Conservation (phyloP, 2,113 vertebrate genomes). For the Solenodon paradoxus region DNA sequence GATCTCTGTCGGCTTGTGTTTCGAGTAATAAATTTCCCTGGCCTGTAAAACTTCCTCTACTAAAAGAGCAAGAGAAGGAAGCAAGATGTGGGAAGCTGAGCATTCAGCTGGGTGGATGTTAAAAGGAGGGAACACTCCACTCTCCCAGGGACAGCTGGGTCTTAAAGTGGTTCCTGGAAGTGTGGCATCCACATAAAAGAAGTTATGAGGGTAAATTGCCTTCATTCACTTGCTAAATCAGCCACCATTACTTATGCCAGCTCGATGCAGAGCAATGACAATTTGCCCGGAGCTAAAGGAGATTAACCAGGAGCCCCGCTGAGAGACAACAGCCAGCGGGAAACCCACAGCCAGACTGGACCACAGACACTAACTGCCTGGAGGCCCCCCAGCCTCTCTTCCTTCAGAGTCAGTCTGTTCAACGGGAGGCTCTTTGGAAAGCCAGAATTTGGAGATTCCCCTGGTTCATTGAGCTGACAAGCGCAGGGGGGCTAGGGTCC, state of each 20-base stretch:
- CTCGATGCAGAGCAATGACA: not conserved
- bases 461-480: too few species aligned
- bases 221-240: not conserved
- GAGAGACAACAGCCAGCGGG: too few species aligned
- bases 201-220: not conserved
- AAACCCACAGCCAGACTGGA: too few species aligned
- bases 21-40: slow-evolving; percentile 12
- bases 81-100: not conserved
- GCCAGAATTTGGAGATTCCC: too few species aligned
- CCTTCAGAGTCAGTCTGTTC: too few species aligned
- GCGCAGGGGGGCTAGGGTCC: too few species aligned
- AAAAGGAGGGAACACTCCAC: not conserved
- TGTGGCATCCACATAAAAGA: not conserved
- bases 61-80: slow-evolving; percentile 4
- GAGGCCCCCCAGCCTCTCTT: too few species aligned
- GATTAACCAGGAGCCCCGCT: not conserved
- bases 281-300: too few species aligned
- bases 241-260: not conserved
- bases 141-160: not conserved
- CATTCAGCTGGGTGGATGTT: not conserved
- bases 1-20: slow-evolving; percentile 29
- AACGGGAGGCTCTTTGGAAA: too few species aligned
- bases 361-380: too few species aligned
- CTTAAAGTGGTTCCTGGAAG: not conserved
- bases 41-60: slow-evolving; percentile 24